A percentile compares a stretch with the other conserved stretches of the same genome.
These are phyloP conservation scores for Trichacis sp. DNA, from an alignment of 2,888 invertebrate species.

Conservation along the genomic window DNA sequence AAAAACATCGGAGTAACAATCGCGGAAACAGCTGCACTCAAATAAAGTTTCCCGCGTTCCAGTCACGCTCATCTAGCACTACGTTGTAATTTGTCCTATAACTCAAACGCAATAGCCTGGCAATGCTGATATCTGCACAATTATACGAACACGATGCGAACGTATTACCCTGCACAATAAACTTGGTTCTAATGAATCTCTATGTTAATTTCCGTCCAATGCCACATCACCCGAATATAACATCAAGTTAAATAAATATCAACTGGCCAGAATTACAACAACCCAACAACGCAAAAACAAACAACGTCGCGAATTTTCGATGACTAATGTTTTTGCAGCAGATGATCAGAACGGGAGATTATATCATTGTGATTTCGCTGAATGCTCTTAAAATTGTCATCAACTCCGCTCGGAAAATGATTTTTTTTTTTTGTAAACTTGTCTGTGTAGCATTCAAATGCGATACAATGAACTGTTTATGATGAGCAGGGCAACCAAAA, in stretches of 20 bases:
- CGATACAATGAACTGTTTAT: too few species aligned
- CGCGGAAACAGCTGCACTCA: conserved; percentile 9
- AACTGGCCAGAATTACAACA: conserved; percentile 14
- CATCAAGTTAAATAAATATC: conserved; percentile 20
- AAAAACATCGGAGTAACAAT: conserved; percentile 1
- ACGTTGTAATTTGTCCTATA: conserved; percentile 37
- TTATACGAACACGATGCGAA: conserved; percentile 14
- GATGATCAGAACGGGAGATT: too few species aligned
- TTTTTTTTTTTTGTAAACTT: too few species aligned
- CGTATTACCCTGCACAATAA: conserved; percentile 23
- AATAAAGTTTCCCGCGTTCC: conserved; percentile 30
- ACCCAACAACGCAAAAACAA: conserved; percentile 12
- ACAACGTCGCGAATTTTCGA: conserved; percentile 2
- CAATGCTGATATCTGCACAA: conserved; percentile 35
- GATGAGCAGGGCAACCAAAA: too few species aligned
- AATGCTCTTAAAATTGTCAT: too few species aligned
- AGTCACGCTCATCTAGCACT: conserved; percentile 9
- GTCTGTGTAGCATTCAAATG: too few species aligned
- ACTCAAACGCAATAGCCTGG: conserved; percentile 36
- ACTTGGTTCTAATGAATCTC: conserved; percentile 29
- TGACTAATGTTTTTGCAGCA: too few species aligned
- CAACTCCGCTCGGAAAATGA: too few species aligned
- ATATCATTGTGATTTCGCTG: too few species aligned
- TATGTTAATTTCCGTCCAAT: conserved; percentile 32
- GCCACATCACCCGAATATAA: conserved; percentile 7